Base-by-base conservation (phyloP, 2,113 vertebrate species). In the Lathamus discolor region DNA sequence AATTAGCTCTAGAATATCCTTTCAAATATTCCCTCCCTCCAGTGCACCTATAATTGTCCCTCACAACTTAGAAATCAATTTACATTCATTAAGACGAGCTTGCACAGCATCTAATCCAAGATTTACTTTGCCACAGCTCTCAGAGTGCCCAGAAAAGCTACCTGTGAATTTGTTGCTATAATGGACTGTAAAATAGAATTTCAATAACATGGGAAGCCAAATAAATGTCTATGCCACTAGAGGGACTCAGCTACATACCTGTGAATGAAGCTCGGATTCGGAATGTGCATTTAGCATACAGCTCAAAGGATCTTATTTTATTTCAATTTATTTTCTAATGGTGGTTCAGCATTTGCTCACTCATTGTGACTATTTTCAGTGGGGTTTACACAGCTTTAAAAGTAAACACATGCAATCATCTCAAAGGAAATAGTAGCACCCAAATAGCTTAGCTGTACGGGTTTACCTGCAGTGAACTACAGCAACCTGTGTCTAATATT, bases 231-330 rank as follows among this genome's bases (percentile, higher is more conserved):
- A 11, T 67, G 54, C 97, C 97, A 79, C 97, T 96, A 97, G 97
- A 97, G 97, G 97, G 97, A 96, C 97, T 93, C 97, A 97, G 93
- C 74, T 93, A 52, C 90, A 14, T 87, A 80, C 48, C 68, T 28
- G 59, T 64, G 88, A 88, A 46, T 25, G 17, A 55, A 85, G 73
- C 54, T 62, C 72, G 51, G 37, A 1, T 62, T 39, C 31, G 73
- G 68, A 85, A 75, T 10, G 48, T 31, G 33, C 44, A 5, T 64
- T 87, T 74, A 37, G 3, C 46, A 24, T 9, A 35, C 6, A 44
- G 39, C 52, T 27, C 25, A 66, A 81, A 84, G 44, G 19, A 49
- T 24, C 25, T 89, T 59, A 48, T 27, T 52, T 68, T 46, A 51
- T 55, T 72, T 79, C n/a, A 35, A 78, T 76, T 49, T 48, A 6